Percentiles rank a stretch among this genome's conserved stretches.
These are phyloP conservation scores for Peromyscus aztecus DNA, from an alignment of 2,797 vertebrate species.

Conservation along the genomic window DNA sequence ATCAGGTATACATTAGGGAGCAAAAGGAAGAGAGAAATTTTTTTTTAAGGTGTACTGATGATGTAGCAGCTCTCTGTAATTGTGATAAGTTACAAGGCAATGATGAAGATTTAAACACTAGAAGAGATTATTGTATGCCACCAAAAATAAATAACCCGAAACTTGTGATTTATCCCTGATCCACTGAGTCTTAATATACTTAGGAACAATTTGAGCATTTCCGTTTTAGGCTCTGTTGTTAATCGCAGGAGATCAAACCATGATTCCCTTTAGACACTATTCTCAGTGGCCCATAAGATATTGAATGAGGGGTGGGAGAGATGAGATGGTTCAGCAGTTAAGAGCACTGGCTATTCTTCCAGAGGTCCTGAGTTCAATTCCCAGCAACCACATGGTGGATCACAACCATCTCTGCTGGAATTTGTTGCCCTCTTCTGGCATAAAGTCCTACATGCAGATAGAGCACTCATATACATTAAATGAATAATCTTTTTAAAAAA, in stretches of 20 bases:
- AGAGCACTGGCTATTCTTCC: too few relatives aligned
- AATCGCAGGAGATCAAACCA: background rate
- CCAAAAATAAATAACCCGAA: background rate
- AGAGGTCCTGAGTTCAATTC: too few relatives aligned
- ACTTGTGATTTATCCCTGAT: background rate
- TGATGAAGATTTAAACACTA: background rate
- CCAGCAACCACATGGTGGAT: too few relatives aligned
- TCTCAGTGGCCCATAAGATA: background rate
- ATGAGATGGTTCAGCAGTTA: too few relatives aligned
- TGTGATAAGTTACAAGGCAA: background rate
- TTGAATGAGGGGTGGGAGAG: background rate
- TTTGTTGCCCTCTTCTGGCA: too few relatives aligned
- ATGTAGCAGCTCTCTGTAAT: background rate
- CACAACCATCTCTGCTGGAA: too few relatives aligned
- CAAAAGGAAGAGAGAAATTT: background rate
- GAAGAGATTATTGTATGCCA: background rate
- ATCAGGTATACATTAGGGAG: background rate
- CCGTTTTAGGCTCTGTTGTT: background rate
- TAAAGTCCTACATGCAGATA: too few relatives aligned
- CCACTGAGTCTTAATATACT: background rate
- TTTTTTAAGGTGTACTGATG: background rate
- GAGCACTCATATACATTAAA: too few relatives aligned
- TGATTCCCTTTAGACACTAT: background rate
- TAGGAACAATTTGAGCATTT: constrained; percentile 38
- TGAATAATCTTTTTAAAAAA: too few relatives aligned